Percentiles rank a stretch among this genome's conserved stretches.
phyloP scores from a whole-genome alignment of 37 sponge, comb jelly and placozoan genomes.

The Aplysina aerophoba region DNA sequence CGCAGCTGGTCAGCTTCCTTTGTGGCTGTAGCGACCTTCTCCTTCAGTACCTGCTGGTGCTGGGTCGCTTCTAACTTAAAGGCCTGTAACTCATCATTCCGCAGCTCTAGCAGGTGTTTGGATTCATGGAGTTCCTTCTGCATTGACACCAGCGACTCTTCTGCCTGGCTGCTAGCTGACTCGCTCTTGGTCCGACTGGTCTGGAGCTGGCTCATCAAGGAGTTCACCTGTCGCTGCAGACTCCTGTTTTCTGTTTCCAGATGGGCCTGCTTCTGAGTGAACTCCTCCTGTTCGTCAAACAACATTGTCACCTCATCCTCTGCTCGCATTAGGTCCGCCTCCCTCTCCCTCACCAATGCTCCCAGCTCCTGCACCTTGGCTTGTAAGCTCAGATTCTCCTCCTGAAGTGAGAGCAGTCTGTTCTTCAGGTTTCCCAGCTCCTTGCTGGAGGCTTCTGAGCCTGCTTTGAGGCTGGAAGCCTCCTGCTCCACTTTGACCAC shows the following conservation, averaged over 20 bases:
- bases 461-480: background rate
- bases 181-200: background rate
- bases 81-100: slow-evolving; percentile 2
- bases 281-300: background rate
- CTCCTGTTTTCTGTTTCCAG: background rate
- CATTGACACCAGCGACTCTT: background rate
- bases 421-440: slow-evolving; percentile 24
- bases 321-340: background rate
- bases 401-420: background rate
- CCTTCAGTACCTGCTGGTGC: background rate
- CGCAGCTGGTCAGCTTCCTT: background rate
- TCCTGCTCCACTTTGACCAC: background rate
- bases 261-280: background rate
- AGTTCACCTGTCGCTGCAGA: background rate
- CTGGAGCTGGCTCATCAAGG: background rate
- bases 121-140: slow-evolving; percentile 16
- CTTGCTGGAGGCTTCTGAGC: background rate
- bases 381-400: background rate
- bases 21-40: slow-evolving; percentile 1
- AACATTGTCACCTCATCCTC: background rate
- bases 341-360: background rate
- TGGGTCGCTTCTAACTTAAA: background rate
- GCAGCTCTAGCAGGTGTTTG: slow-evolving; percentile 5
- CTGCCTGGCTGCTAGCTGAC: background rate
- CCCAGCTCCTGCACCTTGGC: background rate